Conservation (phyloP, 1,140 invertebrate genomes). For the Zaprionus capensis region DNA sequence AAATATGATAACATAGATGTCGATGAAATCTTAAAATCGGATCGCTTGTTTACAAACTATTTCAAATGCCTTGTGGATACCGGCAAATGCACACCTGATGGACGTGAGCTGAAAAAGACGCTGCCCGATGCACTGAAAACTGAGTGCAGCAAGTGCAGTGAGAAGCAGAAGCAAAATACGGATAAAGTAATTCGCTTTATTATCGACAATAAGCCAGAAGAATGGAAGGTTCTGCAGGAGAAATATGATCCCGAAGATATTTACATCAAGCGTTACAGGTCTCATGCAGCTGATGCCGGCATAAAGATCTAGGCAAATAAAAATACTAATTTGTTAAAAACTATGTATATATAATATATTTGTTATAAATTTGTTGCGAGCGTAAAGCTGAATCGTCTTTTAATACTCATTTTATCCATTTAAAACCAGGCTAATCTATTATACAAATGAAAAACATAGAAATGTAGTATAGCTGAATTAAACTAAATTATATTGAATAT, state of each 20-base stretch:
- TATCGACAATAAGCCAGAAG: conserved; percentile 86
- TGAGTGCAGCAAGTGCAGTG: conserved; percentile 87
- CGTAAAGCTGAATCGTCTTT: not conserved
- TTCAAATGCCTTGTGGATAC: conserved; percentile 88
- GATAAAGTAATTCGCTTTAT: conserved; percentile 86
- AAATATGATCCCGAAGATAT: conserved; percentile 87
- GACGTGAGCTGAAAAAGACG: conserved; percentile 88
- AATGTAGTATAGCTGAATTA: no score
- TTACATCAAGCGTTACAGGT: conserved; percentile 86
- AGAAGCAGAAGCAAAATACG: conserved; percentile 85
- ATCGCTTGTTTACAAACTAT: conserved; percentile 88
- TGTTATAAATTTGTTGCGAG: conserved; percentile 8
- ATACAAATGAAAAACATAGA: no score
- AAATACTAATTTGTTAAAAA: not conserved
- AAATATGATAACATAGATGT: conserved; percentile 90
- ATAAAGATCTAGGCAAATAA: conserved; percentile 63
- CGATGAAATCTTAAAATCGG: conserved; percentile 88
- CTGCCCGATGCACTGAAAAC: conserved; percentile 87
- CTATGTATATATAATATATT: not conserved
- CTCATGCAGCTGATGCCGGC: conserved; percentile 82
- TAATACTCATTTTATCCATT: not conserved
- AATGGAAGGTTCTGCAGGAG: conserved; percentile 86
- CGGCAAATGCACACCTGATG: conserved; percentile 89
- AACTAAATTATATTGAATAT: no score
- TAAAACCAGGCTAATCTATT: no score